Conservation (phyloP, 1,140 invertebrate genomes). For the Aphaenogaster floridana region DNA sequence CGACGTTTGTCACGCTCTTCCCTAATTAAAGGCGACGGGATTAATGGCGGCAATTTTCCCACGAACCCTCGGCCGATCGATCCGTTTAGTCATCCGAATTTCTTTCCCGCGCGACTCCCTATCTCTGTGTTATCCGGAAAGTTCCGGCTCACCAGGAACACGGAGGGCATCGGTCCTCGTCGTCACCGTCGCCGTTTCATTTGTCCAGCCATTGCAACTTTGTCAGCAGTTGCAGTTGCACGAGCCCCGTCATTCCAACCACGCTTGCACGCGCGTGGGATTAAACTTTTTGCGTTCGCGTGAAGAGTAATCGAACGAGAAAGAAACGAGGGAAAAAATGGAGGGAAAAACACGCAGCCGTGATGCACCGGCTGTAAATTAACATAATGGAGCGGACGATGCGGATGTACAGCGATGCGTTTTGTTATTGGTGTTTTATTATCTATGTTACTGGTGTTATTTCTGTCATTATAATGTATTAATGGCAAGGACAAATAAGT, state of each 20-base stretch:
- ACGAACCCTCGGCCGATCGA: conserved; percentile 52
- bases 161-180: neutral
- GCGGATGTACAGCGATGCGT: neutral
- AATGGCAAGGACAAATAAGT: conserved; percentile 9
- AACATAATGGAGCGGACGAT: conserved; percentile 15
- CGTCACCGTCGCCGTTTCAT: neutral
- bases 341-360: neutral
- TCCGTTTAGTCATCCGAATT: conserved; percentile 46
- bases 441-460: conserved; percentile 14
- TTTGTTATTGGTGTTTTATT: conserved; percentile 27
- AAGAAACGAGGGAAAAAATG: neutral
- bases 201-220: neutral
- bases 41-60: conserved; percentile 73
- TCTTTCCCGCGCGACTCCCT: conserved; percentile 32
- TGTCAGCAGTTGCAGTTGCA: conserved; percentile 10
- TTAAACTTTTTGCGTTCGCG: conserved; percentile 63
- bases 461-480: neutral
- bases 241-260: neutral
- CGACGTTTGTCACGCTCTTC: conserved; percentile 75
- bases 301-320: conserved; percentile 22
- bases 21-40: conserved; percentile 74
- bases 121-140: neutral
- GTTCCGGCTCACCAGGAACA: conserved; percentile 4
- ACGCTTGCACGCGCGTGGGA: conserved; percentile 19
- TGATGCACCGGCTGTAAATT: conserved; percentile 20